phyloP scores from a whole-genome alignment of 2,888 invertebrate genomes.

The Apoda limacodes region DNA sequence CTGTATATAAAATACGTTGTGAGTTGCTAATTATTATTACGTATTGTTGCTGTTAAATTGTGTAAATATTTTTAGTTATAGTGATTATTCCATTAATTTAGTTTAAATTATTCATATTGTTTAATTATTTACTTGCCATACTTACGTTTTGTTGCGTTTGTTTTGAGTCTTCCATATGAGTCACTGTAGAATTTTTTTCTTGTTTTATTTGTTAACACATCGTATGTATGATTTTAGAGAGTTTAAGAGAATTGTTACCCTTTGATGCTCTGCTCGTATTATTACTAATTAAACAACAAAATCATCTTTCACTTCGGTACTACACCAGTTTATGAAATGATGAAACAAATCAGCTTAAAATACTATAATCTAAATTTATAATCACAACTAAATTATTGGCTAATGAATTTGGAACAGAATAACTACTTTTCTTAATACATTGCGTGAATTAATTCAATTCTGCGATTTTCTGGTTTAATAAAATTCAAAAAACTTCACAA shows the following conservation, averaged over 20 bases:
- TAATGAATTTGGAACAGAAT: too few species aligned
- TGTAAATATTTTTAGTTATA: constrained; percentile 56
- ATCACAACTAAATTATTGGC: too few species aligned
- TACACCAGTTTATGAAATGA: too few species aligned
- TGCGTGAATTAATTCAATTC: too few species aligned
- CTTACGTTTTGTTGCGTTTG: constrained; percentile 48
- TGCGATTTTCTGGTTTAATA: too few species aligned
- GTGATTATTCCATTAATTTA: constrained; percentile 61
- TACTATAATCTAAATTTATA: too few species aligned
- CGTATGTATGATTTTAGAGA: constrained; percentile 40
- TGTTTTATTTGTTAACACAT: constrained; percentile 45
- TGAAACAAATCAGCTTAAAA: too few species aligned
- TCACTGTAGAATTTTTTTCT: constrained; percentile 42
- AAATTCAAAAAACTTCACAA: too few species aligned
- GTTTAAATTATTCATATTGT: constrained; percentile 60
- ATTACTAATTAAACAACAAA: too few species aligned
- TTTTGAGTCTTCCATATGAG: constrained; percentile 53
- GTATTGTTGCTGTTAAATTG: constrained; percentile 55
- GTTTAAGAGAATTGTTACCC: constrained; percentile 14
- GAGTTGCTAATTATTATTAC: constrained; percentile 23
- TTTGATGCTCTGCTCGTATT: constrained; percentile 4
- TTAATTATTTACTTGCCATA: constrained; percentile 64
- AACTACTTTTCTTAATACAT: too few species aligned
- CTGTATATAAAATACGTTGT: too few species aligned
- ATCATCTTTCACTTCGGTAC: too few species aligned